phyloP scores from a whole-genome alignment of 53 echinoderm and acorn worm genomes.

The Holothuria leucospilota region DNA sequence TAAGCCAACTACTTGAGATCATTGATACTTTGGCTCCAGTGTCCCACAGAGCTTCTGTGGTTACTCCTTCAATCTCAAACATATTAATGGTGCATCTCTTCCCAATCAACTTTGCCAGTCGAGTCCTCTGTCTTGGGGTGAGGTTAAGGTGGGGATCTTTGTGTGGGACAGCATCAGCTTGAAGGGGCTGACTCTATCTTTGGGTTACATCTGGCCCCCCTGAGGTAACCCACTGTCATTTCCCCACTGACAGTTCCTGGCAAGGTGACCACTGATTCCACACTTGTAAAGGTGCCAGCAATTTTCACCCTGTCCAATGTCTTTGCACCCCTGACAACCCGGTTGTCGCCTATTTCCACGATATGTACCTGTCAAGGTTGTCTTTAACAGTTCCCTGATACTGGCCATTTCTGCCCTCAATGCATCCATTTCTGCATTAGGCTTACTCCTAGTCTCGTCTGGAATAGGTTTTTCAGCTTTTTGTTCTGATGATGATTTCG shows the following conservation, averaged over 20 bases:
- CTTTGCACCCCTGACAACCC: not conserved
- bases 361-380: not conserved
- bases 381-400: not conserved
- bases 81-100: conserved; percentile 60
- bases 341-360: no score
- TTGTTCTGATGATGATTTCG: not conserved
- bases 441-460: no score
- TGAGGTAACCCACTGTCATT: no score
- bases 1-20: conserved; percentile 56
- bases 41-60: conserved; percentile 66
- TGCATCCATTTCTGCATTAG: no score
- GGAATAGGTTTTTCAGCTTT: not conserved
- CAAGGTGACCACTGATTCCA: not conserved
- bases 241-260: no score
- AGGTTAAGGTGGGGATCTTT: no score
- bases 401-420: not conserved
- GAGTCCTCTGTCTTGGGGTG: conserved; percentile 6
- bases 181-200: no score
- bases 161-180: no score
- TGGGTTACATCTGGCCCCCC: no score
- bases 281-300: conserved; percentile 53
- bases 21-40: conserved; percentile 70
- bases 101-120: conserved; percentile 49
- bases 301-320: not conserved
- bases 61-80: conserved; percentile 44